These are phyloP conservation scores for Thomomys bottae DNA, from an alignment of 2,113 vertebrate genomes.

Conservation along the genomic window DNA sequence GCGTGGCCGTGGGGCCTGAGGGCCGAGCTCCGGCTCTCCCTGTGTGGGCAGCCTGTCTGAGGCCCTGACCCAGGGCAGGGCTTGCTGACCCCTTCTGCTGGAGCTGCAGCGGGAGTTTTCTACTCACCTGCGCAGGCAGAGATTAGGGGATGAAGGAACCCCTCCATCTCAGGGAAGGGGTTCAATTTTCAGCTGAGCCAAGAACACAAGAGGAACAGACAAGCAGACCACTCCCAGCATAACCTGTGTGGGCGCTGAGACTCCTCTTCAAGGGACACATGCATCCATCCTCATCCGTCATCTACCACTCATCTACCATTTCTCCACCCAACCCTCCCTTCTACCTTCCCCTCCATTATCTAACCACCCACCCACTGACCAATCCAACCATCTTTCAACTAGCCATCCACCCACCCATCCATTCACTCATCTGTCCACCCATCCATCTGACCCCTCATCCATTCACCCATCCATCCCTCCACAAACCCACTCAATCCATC, in stretches of 20 bases:
- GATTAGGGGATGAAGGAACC: background rate
- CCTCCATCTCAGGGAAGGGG: background rate
- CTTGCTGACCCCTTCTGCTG: background rate
- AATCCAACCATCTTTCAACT: too few relatives aligned
- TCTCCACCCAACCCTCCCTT: too few relatives aligned
- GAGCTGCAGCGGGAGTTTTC: background rate
- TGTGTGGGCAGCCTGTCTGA: fast-evolving
- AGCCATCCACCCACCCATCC: too few relatives aligned
- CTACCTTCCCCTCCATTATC: too few relatives aligned
- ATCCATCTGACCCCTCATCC: background rate
- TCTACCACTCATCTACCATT: too few relatives aligned
- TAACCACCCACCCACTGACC: too few relatives aligned
- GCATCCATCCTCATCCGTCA: too few relatives aligned
- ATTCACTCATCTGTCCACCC: too few relatives aligned
- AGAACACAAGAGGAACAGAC: background rate
- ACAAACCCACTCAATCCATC: too few relatives aligned
- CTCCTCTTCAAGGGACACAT: background rate
- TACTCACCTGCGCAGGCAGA: fast-evolving
- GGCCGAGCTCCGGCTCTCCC: background rate
- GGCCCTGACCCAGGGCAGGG: background rate
- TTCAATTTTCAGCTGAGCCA: background rate
- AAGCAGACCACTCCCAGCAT: background rate
- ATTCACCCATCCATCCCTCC: background rate
- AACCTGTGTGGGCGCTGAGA: background rate
- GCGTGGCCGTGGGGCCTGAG: too few relatives aligned